These are phyloP conservation scores for Oenanthe melanoleuca DNA, from an alignment of 2,113 vertebrate species.

Conservation along the genomic window DNA sequence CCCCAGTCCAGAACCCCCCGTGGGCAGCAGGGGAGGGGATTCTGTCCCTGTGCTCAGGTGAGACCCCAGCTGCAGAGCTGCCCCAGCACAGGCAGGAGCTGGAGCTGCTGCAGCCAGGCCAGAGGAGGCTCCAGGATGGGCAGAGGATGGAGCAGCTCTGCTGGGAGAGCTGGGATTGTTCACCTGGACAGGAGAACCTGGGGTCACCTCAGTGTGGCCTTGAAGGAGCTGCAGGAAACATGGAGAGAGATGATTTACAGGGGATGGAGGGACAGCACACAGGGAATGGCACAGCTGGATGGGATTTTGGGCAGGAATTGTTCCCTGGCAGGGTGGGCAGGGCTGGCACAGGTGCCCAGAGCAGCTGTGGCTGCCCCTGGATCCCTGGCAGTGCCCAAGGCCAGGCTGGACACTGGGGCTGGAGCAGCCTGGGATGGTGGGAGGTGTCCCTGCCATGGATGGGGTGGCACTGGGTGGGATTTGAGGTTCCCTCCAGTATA, in stretches of 20 bases:
- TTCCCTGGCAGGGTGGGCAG: too few species aligned
- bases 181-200: too few species aligned
- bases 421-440: neutral
- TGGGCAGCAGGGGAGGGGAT: neutral
- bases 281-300: too few species aligned
- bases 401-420: neutral
- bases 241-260: too few species aligned
- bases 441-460: neutral
- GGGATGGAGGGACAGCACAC: too few species aligned
- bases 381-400: too few species aligned
- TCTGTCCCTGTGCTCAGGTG: neutral
- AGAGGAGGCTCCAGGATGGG: neutral
- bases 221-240: too few species aligned
- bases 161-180: neutral
- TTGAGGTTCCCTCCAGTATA: neutral
- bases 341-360: too few species aligned
- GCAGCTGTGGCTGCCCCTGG: too few species aligned
- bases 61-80: neutral
- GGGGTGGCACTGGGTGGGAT: accelerated
- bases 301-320: too few species aligned
- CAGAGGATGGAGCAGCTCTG: neutral
- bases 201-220: too few species aligned
- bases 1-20: accelerated
- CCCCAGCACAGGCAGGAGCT: neutral
- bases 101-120: neutral